phyloP scores from a whole-genome alignment of 2,797 vertebrate genomes.

The Channa striata region DNA sequence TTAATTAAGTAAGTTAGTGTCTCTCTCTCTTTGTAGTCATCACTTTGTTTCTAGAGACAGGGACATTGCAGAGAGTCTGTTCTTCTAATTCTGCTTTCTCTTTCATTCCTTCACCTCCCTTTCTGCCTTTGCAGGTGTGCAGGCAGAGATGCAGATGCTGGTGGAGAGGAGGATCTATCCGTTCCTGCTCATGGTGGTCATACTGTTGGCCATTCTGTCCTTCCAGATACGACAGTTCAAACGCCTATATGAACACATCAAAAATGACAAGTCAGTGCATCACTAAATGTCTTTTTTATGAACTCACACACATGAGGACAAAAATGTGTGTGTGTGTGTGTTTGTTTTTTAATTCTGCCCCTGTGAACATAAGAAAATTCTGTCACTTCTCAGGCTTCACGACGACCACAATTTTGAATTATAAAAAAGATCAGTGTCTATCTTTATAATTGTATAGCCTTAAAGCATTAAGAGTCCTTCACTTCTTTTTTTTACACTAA shows the following conservation, averaged over 20 bases:
- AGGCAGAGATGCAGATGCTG: constrained; percentile 93
- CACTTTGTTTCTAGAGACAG: neutral
- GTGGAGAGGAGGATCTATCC: constrained; percentile 97
- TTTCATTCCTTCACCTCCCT: neutral
- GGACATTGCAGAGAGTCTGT: neutral
- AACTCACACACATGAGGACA: neutral
- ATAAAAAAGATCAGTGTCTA: too few relatives aligned
- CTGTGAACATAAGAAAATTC: neutral
- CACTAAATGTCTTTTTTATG: neutral
- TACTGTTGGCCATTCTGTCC: constrained; percentile 92
- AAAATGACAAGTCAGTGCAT: constrained; percentile 95
- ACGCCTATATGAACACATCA: constrained; percentile 99
- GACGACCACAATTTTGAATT: neutral
- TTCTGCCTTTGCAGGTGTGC: constrained; percentile 86
- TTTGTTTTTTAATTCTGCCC: constrained; percentile 1
- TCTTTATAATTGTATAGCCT: too few relatives aligned
- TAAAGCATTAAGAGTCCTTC: too few relatives aligned
- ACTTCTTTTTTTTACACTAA: too few relatives aligned
- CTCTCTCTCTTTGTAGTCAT: too few relatives aligned
- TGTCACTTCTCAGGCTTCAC: too few relatives aligned
- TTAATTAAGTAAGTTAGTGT: neutral
- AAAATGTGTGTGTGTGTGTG: neutral
- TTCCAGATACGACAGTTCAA: constrained; percentile 98
- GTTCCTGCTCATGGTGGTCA: constrained; percentile 94
- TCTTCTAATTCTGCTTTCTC: neutral